Conservation (phyloP, 2,797 vertebrate genomes). For the Tauraco hartlaubi region DNA sequence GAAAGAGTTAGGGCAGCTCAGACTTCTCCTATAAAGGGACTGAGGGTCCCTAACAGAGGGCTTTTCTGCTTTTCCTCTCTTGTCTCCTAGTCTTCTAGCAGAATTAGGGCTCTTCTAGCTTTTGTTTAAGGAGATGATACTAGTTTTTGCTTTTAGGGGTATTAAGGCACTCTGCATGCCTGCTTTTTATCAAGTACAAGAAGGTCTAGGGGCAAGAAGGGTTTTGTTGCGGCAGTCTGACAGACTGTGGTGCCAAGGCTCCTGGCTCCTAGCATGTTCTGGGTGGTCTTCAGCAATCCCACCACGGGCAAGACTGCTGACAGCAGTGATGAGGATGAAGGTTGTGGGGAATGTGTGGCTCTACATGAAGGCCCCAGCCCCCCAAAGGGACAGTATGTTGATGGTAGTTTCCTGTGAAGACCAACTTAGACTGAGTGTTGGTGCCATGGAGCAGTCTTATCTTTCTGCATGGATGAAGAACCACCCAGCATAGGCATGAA, state of each 20-base stretch:
- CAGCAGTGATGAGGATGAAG: not conserved
- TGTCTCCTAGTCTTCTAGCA: fast-evolving
- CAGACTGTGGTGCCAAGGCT: fast-evolving
- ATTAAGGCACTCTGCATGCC: fast-evolving
- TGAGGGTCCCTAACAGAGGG: fast-evolving
- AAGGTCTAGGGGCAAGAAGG: fast-evolving
- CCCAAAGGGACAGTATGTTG: fast-evolving
- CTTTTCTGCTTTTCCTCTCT: fast-evolving
- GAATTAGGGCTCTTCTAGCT: not conserved
- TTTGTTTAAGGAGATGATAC: not conserved
- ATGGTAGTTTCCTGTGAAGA: not conserved
- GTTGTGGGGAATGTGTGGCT: not conserved
- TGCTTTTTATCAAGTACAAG: not conserved
- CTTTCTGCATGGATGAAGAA: not conserved
- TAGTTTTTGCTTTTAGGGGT: not conserved
- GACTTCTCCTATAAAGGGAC: not conserved
- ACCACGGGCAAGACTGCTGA: not conserved
- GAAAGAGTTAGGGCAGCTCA: constrained; percentile 3
- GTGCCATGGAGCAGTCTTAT: fast-evolving
- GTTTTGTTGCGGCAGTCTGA: not conserved
- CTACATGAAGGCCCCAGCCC: not conserved
- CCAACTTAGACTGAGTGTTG: not conserved
- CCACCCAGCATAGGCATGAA: fast-evolving
- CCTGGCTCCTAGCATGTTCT: fast-evolving
- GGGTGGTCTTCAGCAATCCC: not conserved